Evolutionary conservation across 2,113 vertebrate species (phyloP), one percentile per base, ranked within the genome.

Genomic region (Bucco capensis): DNA sequence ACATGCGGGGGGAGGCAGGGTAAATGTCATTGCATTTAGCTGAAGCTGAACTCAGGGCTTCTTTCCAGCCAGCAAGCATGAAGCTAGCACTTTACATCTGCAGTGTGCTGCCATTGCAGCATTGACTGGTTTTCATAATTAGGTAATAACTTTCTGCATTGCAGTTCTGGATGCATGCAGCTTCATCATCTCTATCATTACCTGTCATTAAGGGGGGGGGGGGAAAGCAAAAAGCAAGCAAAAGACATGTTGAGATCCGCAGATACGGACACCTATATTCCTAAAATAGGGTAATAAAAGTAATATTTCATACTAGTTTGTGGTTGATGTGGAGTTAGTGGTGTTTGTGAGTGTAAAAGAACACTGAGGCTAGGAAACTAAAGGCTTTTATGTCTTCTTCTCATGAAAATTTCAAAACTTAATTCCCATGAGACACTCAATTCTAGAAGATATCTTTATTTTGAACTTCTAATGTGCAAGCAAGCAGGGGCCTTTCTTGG

Each of bases 131-230:
- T 67, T 78, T 78, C 62, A 53, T 1, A 1, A 28, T 75, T 37
- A 87, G 74, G 57, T 46, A 56, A 51, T 71, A 75, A 65, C 15
- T 67, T 81, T 37, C 92, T 94, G 91, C 89, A 94, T 78, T 94
- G 94, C 89, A 64, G 86, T 31, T 78, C 66, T 86, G 33, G 31
- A 28, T 56, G n/a, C 27, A 5, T 46, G 58, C 47, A 30, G 53
- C 37, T 78, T 66, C 3, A 0, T 73, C 54, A 28, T 27, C n/a
- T 72, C 0, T 62, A 37, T 78, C 3, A 10, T 88, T 91, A 94
- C 53, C 22, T 64, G 40, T 57, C 35, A 19, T 77, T 44, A 70
- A 24, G 65, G 37, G 58, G 81, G 85, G 60, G 62, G 16, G 67
- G 69, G 10, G 82, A 70, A 30, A 22, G 64, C 49, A 24, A 57